phyloP scores from a whole-genome alignment of 2,797 vertebrate species.

The Halcyon smyrnensis region DNA sequence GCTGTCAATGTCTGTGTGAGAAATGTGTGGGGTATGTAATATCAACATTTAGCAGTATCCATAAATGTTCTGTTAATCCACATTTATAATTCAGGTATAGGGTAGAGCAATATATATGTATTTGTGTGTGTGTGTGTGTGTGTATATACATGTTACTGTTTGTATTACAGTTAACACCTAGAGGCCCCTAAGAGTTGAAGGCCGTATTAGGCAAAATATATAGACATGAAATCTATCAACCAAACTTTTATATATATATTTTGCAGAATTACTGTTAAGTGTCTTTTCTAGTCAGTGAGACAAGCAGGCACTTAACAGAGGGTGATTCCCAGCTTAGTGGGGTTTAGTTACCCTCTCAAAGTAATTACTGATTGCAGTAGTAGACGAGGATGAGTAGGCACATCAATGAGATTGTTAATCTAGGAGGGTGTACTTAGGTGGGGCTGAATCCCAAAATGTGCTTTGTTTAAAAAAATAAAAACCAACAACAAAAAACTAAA shows the following conservation, averaged over 20 bases:
- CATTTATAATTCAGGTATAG: background rate
- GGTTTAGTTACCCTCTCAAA: background rate
- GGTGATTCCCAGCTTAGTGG: background rate
- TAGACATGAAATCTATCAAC: background rate
- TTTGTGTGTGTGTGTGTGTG: rapidly evolving
- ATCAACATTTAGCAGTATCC: background rate
- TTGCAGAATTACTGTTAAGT: background rate
- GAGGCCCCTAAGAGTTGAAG: background rate
- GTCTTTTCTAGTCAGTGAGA: background rate
- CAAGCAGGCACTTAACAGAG: background rate
- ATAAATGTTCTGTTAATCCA: background rate
- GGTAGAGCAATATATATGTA: background rate
- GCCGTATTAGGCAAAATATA: background rate
- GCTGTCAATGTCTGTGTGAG: background rate
- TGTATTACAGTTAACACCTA: background rate
- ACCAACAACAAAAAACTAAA: too few relatives aligned
- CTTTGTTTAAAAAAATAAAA: background rate
- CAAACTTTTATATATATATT: background rate
- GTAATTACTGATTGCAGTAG: background rate
- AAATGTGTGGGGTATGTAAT: background rate
- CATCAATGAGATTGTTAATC: background rate
- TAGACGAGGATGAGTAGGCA: background rate
- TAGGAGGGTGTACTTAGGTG: background rate
- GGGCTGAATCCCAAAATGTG: background rate
- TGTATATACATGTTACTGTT: background rate